phyloP scores from a whole-genome alignment of 2,888 invertebrate species.

The Andricus quercusramuli region DNA sequence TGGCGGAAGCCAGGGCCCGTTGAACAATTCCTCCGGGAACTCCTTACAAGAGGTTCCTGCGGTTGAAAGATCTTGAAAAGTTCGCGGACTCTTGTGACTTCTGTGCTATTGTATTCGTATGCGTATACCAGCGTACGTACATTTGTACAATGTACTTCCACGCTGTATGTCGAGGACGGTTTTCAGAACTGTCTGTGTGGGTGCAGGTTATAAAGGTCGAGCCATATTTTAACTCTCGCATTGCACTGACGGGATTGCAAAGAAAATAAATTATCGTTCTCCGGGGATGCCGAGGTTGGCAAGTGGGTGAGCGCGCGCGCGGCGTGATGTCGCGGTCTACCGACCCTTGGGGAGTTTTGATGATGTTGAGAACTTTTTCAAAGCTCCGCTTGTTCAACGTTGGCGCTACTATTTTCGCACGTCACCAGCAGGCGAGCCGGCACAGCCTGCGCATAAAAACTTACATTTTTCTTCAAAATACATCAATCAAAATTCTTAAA shows the following conservation, averaged over 20 bases:
- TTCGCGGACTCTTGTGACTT: constrained; percentile 53
- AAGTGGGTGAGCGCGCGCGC: constrained; percentile 26
- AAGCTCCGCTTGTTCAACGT: background rate
- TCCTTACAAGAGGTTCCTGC: constrained; percentile 52
- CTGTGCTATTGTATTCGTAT: constrained; percentile 50
- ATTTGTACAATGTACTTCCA: constrained; percentile 29
- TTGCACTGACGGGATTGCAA: constrained; percentile 68
- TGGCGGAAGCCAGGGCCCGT: constrained; percentile 49
- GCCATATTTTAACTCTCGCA: constrained; percentile 68
- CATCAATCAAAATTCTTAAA: background rate
- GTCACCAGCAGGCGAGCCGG: background rate
- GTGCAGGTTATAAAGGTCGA: constrained; percentile 60
- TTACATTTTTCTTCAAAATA: background rate
- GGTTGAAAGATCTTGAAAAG: constrained; percentile 55
- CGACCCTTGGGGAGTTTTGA: constrained; percentile 34
- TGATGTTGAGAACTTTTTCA: constrained; percentile 29
- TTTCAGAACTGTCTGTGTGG: constrained; percentile 42
- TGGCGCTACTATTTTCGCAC: constrained; percentile 22
- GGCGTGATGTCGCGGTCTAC: constrained; percentile 37
- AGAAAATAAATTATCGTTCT: constrained; percentile 67
- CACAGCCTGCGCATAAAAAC: background rate
- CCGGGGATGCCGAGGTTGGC: constrained; percentile 14
- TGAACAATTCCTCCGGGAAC: constrained; percentile 53
- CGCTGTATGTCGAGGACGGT: constrained; percentile 43
- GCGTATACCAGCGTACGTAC: constrained; percentile 22